Base-by-base conservation (phyloP, 2,113 vertebrate species). In the Apteryx owenii region DNA sequence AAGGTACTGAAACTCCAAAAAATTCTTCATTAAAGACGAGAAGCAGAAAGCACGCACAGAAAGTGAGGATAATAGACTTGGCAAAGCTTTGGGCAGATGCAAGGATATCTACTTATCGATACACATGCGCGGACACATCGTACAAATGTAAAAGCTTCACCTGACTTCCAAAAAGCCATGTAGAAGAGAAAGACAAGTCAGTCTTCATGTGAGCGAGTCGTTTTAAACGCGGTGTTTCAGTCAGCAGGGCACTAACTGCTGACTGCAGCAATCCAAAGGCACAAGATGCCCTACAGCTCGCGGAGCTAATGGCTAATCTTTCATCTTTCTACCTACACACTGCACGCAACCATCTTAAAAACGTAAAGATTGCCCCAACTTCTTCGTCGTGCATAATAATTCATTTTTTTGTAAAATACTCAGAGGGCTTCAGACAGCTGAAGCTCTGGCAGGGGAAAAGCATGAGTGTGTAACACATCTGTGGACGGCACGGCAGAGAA, bases 81-180 rank as follows among this genome's bases (percentile, higher is more conserved):
- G 42, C 7, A 73, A 76, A 89, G 21, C 53, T 31, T 73, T 4
- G 44, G 58, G 79, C 10, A 31, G 73, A 66, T 2, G 10, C 36
- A 68, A 36, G 53, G 56, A 40, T 9, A 69, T 56, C 40, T 65
- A 2, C 50, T 38, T 51, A 66, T 78, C 65, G 26, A 21, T 2
- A 38, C 38, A 25, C 7, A 33, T 5, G 28, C 0, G 1, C 0
- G 5, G 31, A 25, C 28, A 44, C 56, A 16, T 0, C 1, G 40
- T 7, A 40, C 42, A 21, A 4, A 10, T 5, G 12, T 22, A 31
- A 12, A 36, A 54, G 9, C 21, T 10, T 58, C 56, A 25, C 51
- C 16, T 26, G 10, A 46, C 64, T 68, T 46, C 29, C 25, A 25
- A 5, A 3, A 25, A 75, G 26, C 2, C 20, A 26, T 17, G 28